A percentile compares a stretch with the other conserved stretches of the same genome.
phyloP scores from a whole-genome alignment of 2,113 vertebrate species.

The Aegotheles bennettii region DNA sequence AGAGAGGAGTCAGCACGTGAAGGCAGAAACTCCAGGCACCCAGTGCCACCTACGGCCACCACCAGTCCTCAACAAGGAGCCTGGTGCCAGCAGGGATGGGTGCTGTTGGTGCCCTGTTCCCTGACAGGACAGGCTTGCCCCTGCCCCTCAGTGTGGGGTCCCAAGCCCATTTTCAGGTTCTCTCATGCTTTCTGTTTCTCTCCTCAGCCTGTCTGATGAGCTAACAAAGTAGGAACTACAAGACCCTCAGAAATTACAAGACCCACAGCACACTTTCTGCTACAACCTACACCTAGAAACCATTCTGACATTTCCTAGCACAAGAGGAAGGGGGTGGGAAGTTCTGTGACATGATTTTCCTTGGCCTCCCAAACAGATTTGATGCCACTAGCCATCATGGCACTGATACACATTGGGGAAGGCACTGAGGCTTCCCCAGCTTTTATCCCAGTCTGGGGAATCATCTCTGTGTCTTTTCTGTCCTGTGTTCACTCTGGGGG shows the following conservation, averaged over 20 bases:
- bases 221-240: neutral
- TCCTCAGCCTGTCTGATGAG: neutral
- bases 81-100: neutral
- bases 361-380: neutral
- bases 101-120: neutral
- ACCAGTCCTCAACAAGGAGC: neutral
- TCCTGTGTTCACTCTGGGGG: neutral
- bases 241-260: neutral
- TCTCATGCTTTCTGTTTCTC: neutral
- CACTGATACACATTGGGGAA: rapidly evolving
- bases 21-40: neutral
- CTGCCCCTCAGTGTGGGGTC: neutral
- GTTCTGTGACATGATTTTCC: neutral
- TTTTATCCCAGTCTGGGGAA: neutral
- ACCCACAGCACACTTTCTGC: neutral
- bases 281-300: neutral
- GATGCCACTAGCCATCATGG: neutral
- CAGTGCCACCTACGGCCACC: rapidly evolving
- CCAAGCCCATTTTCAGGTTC: neutral
- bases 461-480: neutral
- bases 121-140: neutral
- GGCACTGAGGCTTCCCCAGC: neutral
- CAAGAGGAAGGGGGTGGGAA: neutral
- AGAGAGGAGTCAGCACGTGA: neutral
- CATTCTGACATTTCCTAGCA: neutral